Evolutionary conservation across 1,140 invertebrate species (phyloP), one percentile per base, ranked within the genome.

Genomic region (Drosophila tsacasi): DNA sequence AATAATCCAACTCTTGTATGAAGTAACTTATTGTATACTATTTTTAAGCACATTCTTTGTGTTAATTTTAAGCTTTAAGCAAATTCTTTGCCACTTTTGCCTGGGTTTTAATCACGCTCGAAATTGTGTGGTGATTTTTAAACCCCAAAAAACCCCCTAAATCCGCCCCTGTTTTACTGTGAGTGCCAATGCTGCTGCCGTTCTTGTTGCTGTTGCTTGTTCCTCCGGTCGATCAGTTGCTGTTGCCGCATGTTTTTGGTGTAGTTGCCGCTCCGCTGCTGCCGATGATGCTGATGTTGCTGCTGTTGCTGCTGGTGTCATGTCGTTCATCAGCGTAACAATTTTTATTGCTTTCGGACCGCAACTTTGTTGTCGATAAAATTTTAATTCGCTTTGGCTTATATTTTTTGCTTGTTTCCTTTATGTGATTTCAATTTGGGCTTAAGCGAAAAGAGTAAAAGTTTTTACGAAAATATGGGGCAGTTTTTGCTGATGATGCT

Each of bases 351-450:
- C 76, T 27, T 44, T 84, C 61, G 65, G 71, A 76, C 84, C 85
- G 81, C 84, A 89, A 90, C 77, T 81, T 90, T 84, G 85, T 89
- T 89, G 84, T 78, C 81, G 85, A 89, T 89, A 89, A 84, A 89
- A 90, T 89, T 89, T 89, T 90, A 89, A 89, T 89, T 84, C 78
- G 68, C 81, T 75, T 87, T 79, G 77, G 76, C 77, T 83, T 79
- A 46, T 60, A 55, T 76, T 68, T 80, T 74, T 68, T 76, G 55
- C 27, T 42, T 66, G 40, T 37, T 63, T 50, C 76, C 21, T 63
- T 61, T 66, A 52, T 81, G 66, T 40, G 64, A 63, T 42, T 76
- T 76, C 64, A 67, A 67, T 76, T 76, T 77, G 15, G 27, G 69
- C 37, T 71, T 60, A n/a, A 47, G 58, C 19, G 32, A 32, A 32